Base-by-base conservation (phyloP, 2,113 vertebrate species). In the Trematocara zebra region DNA sequence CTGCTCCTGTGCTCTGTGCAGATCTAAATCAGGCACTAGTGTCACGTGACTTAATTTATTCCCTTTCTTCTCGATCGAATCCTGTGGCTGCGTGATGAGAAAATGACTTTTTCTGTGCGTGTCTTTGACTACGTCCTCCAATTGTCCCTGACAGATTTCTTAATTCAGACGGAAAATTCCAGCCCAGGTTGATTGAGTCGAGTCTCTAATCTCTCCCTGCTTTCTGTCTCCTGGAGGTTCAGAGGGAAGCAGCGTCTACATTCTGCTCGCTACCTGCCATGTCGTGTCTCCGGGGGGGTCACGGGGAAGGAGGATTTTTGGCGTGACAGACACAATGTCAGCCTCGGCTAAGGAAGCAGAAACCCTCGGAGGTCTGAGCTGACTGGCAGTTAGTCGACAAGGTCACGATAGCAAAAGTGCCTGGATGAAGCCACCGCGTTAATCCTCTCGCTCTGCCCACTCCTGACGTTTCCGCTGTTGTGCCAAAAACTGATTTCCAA, bases 361-460 rank as follows among this genome's bases (percentile, higher is more conserved):
- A 89, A 88, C 92, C 92, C 87, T 91, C 11, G 20, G 90, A 94
- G 93, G 93, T 83, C 87, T 81, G 76, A 82, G 90, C 82, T 89
- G 91, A 94, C 88, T 93, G 91, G 87, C 92, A 93, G 83, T 78
- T 80, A 87, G 88, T 93, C 83, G 86, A 89, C 94, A 95, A 95
- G 92, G 95, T 96, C 94, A 93, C 26, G 85, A 85, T 90, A 78
- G 82, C 79, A 93, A 91, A 93, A 87, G 82, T 54, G 89, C 69
- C 61, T 40, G 81, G 84, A 72, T 88, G 18, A 79, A 91, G 94
- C 92, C 87, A 37, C 56, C 40, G 90, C 84, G 81, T 88, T 93
- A 94, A 94, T 92, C 90, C 93, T 83, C 87, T 92, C 93, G 80
- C 90, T 92, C 84, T 0, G 17, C 76, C 53, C 90, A 54, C 79